Evolutionary conservation across 1,140 invertebrate genomes (phyloP), one percentile per base, ranked within the genome.

Genomic region (Meloidogyne hapla): DNA sequence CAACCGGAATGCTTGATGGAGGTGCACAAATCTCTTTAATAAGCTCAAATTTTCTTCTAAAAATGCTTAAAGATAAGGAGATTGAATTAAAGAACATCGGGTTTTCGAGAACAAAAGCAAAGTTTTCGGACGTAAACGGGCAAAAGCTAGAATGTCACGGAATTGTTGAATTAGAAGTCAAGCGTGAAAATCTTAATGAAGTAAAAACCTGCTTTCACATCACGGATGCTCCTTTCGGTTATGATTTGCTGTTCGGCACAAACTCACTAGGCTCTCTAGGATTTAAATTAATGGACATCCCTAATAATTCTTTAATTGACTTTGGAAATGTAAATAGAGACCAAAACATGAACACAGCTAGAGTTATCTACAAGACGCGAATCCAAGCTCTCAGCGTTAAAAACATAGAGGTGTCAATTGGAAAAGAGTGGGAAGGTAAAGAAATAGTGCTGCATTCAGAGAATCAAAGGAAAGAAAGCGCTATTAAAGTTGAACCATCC

Each of bases 61-160:
- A 42, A 42, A 42, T 42, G 40, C 40, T 42, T 42, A 21, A 18
- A n/a, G 21, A 23, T 8, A 23, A 23, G 5, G 25, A 26, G 4
- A 1, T 68, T 10, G 25, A 21, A 21, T 42, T 42, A 12, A 42
- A 42, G 12, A 42, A 13, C 40, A 42, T 42, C 12, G n/a, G 66
- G 1, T 13, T 42, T n/a, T 40, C 25, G 6, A 21, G n/a, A 26
- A 26, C 38, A 8, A 42, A 48, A n/a, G 9, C 69, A 9, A 28
- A 42, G n/a, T 62, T 71, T 48, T 38, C 69, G 6, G 69, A 71
- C 28, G 69, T 42, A 4, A 71, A 71, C 26, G 69, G 69, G 1
- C 26, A 40, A 21, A 28, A n/a, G n/a, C 61, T 71, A 26, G 26
- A 61, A 9, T 71, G 69, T 12, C 26, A 38, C 8, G 69, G 69